Evolutionary conservation across 1,140 invertebrate species (phyloP), one percentile per base, ranked within the genome.

Genomic region (Nomia melanderi): DNA sequence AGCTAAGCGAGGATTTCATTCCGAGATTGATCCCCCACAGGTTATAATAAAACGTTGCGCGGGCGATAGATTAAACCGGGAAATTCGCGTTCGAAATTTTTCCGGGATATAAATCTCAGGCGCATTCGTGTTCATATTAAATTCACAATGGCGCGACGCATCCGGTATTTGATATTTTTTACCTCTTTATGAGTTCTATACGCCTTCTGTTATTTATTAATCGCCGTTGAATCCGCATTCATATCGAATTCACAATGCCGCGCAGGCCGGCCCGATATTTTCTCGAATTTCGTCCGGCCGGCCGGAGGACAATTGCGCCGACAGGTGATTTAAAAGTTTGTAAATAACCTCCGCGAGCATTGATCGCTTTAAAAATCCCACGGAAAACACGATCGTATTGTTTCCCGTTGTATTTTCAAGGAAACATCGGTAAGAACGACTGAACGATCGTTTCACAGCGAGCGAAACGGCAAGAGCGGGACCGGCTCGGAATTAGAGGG

Each of bases 391-490:
- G n/a, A n/a, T n/a, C n/a, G n/a, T n/a, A n/a, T n/a, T n/a, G n/a
- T n/a, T n/a, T n/a, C n/a, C n/a, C n/a, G n/a, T n/a, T n/a, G n/a
- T n/a, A n/a, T n/a, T n/a, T n/a, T n/a, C n/a, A n/a, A n/a, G n/a
- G n/a, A n/a, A n/a, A n/a, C n/a, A n/a, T n/a, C n/a, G n/a, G n/a
- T n/a, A n/a, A n/a, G n/a, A n/a, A n/a, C n/a, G n/a, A n/a, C n/a
- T n/a, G n/a, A n/a, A n/a, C n/a, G n/a, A n/a, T n/a, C n/a, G n/a
- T n/a, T n/a, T n/a, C n/a, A n/a, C n/a, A n/a, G n/a, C n/a, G n/a
- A n/a, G n/a, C n/a, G n/a, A n/a, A n/a, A n/a, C n/a, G n/a, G n/a
- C 31, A 29, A 50, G 44, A 9, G 65, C 44, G 62, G 64, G 72
- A 81, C 56, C 60, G 67, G 25, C 11, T 4, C 5, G 33, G 41